A percentile compares a stretch with the other conserved stretches of the same genome.
These are phyloP conservation scores for Sebastes nivosus DNA, from an alignment of 2,797 vertebrate genomes.

Conservation along the genomic window DNA sequence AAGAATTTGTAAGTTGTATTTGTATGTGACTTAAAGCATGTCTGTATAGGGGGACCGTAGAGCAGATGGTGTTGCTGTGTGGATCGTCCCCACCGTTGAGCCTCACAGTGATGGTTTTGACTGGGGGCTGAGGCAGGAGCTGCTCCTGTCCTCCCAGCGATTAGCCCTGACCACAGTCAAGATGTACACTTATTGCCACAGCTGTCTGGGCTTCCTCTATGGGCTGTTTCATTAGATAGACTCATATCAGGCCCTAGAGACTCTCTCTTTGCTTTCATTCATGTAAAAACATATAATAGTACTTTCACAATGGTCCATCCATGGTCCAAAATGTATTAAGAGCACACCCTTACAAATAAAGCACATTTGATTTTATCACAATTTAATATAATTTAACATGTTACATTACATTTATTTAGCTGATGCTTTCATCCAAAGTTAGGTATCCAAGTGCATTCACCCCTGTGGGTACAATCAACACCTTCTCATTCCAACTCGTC, in stretches of 20 bases:
- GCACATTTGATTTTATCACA: too few species aligned
- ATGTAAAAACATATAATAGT: neutral
- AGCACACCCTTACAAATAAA: neutral
- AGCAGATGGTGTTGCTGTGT: neutral
- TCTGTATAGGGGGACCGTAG: neutral
- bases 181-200: conserved; percentile 63
- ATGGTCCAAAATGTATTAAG: neutral
- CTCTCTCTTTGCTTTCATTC: neutral
- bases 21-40: neutral
- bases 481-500: too few species aligned
- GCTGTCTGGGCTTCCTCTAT: conserved; percentile 68
- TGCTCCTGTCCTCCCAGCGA: conserved; percentile 20
- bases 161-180: conserved; percentile 66
- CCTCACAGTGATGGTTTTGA: neutral
- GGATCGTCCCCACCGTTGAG: neutral
- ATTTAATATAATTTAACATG: too few species aligned
- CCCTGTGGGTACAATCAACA: too few species aligned
- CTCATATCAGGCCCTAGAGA: conserved; percentile 74
- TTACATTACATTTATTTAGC: too few species aligned
- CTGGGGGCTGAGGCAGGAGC: neutral
- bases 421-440: too few species aligned
- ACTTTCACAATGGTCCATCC: neutral
- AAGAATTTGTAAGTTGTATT: too few species aligned
- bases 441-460: too few species aligned
- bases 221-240: conserved; percentile 73